Percentiles rank a stretch among this genome's conserved stretches.
Evolutionary conservation across 2,113 vertebrate genomes (phyloP).

Genomic region (Falcunculus frontatus): DNA sequence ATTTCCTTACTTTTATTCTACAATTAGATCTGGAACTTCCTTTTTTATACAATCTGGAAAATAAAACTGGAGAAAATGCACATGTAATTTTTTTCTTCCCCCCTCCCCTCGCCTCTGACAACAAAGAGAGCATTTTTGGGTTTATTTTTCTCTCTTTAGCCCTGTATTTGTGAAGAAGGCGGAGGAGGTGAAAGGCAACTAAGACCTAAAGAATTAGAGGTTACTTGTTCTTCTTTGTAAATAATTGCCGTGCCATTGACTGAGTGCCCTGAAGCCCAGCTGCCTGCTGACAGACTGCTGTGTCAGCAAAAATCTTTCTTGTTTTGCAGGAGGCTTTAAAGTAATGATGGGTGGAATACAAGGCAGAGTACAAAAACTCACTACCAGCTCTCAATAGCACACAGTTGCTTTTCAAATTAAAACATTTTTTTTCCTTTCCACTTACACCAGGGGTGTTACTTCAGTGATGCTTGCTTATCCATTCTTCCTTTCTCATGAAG

Average conservation of each 20-base stretch:
- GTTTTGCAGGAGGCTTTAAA: neutral
- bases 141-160: neutral
- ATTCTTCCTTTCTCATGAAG: neutral
- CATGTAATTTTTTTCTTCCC: neutral
- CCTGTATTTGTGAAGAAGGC: neutral
- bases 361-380: neutral
- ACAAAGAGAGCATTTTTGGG: neutral
- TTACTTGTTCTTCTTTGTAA: conserved; percentile 21
- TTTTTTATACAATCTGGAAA: neutral
- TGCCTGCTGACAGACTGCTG: neutral
- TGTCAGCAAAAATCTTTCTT: neutral
- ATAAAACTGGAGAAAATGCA: neutral
- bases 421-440: neutral
- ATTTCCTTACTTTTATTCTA: neutral
- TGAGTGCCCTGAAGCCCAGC: neutral
- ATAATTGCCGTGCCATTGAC: neutral
- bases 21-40: neutral
- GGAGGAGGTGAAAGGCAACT: neutral
- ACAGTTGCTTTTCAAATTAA: neutral
- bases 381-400: neutral
- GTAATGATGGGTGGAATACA: neutral
- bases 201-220: neutral
- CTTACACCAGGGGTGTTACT: neutral
- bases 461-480: neutral
- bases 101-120: neutral